Conservation (phyloP, 2,888 invertebrate species). For the Orchestes rusci region DNA sequence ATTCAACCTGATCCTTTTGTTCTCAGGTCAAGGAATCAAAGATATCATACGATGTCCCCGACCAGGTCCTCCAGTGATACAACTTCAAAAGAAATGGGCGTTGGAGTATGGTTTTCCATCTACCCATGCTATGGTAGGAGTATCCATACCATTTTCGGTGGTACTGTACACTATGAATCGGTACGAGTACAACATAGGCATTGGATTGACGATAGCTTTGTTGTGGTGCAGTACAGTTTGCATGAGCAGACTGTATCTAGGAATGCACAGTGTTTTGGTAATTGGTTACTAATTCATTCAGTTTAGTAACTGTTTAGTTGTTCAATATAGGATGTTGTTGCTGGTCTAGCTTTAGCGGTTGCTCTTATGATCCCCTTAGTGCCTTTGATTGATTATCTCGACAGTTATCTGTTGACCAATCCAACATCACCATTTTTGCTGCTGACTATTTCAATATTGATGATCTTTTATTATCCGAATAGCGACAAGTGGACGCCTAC, state of each 20-base stretch:
- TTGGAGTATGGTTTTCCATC: conserved; percentile 94
- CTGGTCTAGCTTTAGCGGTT: conserved; percentile 63
- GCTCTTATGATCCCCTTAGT: conserved; percentile 63
- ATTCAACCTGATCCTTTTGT: too few species aligned
- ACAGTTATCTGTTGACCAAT: conserved; percentile 63
- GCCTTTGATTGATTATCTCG: conserved; percentile 67
- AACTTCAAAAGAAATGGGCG: conserved; percentile 82
- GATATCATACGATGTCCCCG: conserved; percentile 83
- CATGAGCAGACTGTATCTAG: conserved; percentile 79
- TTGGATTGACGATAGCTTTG: conserved; percentile 54
- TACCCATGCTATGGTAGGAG: conserved; percentile 87
- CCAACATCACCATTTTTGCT: conserved; percentile 58
- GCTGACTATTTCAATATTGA: conserved; percentile 55
- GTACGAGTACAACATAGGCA: conserved; percentile 62
- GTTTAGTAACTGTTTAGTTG: conserved; percentile 34
- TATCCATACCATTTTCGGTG: conserved; percentile 81
- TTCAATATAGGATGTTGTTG: conserved; percentile 83
- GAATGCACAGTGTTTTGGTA: conserved; percentile 89
- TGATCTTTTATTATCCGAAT: conserved; percentile 73
- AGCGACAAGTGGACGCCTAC: conserved; percentile 87
- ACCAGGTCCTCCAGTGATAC: conserved; percentile 76
- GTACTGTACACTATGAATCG: conserved; percentile 71
- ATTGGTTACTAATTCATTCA: conserved; percentile 26
- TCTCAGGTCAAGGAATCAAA: conserved; percentile 76
- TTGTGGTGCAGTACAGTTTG: conserved; percentile 73